phyloP scores from a whole-genome alignment of 2,888 invertebrate species.

The Conomelus anceps region DNA sequence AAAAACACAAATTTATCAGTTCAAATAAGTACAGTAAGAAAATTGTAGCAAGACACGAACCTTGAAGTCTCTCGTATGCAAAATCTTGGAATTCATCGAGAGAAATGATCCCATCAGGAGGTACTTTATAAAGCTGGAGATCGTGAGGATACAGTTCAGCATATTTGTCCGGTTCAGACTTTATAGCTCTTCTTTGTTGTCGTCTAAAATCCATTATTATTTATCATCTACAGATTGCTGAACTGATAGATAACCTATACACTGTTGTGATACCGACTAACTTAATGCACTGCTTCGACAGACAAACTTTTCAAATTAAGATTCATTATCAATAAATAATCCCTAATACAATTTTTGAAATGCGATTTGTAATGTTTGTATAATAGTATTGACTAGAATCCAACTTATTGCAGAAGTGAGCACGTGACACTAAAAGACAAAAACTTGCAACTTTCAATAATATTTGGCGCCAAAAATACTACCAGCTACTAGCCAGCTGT shows the following conservation, averaged over 20 bases:
- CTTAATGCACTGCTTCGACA: too few relatives aligned
- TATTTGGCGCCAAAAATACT: background rate
- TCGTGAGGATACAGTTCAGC: constrained; percentile 62
- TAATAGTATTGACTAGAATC: too few relatives aligned
- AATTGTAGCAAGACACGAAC: constrained; percentile 37
- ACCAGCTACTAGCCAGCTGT: too few relatives aligned
- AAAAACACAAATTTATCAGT: too few relatives aligned
- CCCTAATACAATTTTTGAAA: too few relatives aligned
- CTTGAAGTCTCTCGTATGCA: constrained; percentile 73
- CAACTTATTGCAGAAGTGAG: too few relatives aligned
- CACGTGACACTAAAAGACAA: too few relatives aligned
- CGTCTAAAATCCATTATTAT: constrained; percentile 20
- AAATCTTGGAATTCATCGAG: constrained; percentile 82
- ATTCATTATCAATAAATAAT: too few relatives aligned
- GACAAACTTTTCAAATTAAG: background rate
- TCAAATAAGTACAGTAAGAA: too few relatives aligned
- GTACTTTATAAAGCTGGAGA: constrained; percentile 68
- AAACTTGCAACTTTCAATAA: background rate
- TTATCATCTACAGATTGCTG: background rate
- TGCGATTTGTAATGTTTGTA: too few relatives aligned
- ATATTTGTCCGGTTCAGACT: constrained; percentile 40
- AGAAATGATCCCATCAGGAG: constrained; percentile 66
- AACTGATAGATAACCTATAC: background rate
- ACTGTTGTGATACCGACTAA: background rate
- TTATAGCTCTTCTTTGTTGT: constrained; percentile 22